A percentile compares a stretch with the other conserved stretches of the same genome.
Evolutionary conservation across 2,888 invertebrate genomes (phyloP).

Genomic region (Augiades crinisus): DNA sequence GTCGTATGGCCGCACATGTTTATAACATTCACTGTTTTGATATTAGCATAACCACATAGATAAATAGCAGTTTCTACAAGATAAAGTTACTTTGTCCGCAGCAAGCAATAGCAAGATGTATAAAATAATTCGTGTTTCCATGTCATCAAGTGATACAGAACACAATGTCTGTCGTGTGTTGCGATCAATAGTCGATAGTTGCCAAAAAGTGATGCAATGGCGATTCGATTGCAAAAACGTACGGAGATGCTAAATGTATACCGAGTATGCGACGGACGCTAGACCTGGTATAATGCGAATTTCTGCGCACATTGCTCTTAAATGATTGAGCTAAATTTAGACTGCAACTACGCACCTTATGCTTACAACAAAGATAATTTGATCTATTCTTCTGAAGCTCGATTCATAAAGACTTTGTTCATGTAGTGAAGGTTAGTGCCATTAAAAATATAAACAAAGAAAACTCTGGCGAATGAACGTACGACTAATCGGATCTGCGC

Average conservation of each 20-base stretch:
- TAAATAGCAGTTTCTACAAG: too few species aligned
- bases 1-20: too few species aligned
- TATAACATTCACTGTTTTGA: too few species aligned
- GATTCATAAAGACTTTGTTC: constrained; percentile 18
- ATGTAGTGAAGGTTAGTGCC: too few species aligned
- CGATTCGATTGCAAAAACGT: constrained; percentile 11
- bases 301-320: constrained; percentile 21
- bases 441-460: constrained; percentile 19
- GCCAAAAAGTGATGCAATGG: constrained; percentile 24
- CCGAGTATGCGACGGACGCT: constrained; percentile 1
- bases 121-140: background rate
- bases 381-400: constrained; percentile 1
- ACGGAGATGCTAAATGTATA: constrained; percentile 9
- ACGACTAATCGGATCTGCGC: background rate
- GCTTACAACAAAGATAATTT: constrained; percentile 20
- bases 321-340: constrained; percentile 24
- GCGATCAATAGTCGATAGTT: constrained; percentile 15
- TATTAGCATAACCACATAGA: too few species aligned
- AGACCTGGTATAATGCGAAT: constrained; percentile 6
- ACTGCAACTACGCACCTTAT: constrained; percentile 17
- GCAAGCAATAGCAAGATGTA: background rate
- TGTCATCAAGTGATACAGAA: background rate
- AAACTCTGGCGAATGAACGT: background rate
- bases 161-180: background rate
- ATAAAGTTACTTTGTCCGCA: too few species aligned